A percentile compares a stretch with the other conserved stretches of the same genome.
These are phyloP conservation scores for Neodiprion virginianus DNA, from an alignment of 1,140 invertebrate species.

Conservation along the genomic window DNA sequence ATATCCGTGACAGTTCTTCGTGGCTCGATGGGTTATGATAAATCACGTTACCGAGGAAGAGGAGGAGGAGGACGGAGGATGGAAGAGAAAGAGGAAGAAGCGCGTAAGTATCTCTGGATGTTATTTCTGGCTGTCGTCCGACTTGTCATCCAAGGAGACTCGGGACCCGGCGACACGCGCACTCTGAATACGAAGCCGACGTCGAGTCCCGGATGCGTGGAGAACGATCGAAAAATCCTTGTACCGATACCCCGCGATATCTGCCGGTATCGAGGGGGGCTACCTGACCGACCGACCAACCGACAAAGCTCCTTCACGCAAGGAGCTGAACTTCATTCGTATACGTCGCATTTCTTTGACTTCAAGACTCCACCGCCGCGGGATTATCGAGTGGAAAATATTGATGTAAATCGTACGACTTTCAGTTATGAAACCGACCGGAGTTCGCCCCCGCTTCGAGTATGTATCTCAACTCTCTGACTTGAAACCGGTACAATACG, in stretches of 20 bases:
- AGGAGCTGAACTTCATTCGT: no score
- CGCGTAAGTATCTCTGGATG: neutral
- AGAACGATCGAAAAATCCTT: no score
- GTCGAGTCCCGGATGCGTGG: neutral
- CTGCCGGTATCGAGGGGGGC: no score
- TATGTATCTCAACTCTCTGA: no score
- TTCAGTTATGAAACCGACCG: neutral
- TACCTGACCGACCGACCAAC: no score
- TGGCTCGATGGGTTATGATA: slow-evolving; percentile 7
- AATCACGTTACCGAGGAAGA: neutral
- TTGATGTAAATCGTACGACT: neutral
- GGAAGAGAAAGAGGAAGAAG: neutral
- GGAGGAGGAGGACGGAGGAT: no score
- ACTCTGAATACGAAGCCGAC: neutral
- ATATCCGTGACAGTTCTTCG: slow-evolving; percentile 3
- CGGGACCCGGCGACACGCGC: neutral
- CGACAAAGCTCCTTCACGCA: no score
- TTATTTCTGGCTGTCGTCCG: neutral
- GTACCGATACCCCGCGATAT: no score
- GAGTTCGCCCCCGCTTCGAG: neutral
- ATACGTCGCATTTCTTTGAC: no score
- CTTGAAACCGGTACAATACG: no score
- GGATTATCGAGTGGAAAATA: neutral
- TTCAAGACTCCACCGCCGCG: neutral
- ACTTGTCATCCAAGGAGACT: neutral